Evolutionary conservation across 2,797 vertebrate species (phyloP).

Genomic region (Eupleurogrammus muticus): DNA sequence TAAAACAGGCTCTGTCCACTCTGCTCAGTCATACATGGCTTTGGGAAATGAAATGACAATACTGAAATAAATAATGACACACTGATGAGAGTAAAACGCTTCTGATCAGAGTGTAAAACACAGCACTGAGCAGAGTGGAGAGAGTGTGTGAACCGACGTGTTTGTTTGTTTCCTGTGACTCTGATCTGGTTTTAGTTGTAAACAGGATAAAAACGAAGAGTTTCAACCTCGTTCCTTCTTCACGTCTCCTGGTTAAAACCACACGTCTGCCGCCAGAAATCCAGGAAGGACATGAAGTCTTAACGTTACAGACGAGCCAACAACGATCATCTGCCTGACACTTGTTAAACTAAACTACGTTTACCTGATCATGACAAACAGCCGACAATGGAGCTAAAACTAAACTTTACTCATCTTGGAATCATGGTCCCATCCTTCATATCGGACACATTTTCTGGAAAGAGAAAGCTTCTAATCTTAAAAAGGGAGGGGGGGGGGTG

Average conservation of each 20-base stretch:
- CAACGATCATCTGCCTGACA: slow-evolving; percentile 78
- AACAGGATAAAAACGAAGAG: slow-evolving; percentile 71
- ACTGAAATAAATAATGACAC: slow-evolving; percentile 74
- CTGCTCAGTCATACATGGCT: slow-evolving; percentile 50
- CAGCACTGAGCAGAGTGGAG: slow-evolving; percentile 37
- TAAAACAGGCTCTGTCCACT: slow-evolving; percentile 28
- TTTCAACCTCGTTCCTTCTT: slow-evolving; percentile 28
- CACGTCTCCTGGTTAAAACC: slow-evolving; percentile 50
- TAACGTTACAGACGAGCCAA: slow-evolving; percentile 69
- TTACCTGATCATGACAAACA: slow-evolving; percentile 78
- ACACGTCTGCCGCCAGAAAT: slow-evolving; percentile 74
- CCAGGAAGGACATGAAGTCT: slow-evolving; percentile 77
- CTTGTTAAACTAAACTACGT: slow-evolving; percentile 73
- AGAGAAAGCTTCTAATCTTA: slow-evolving; percentile 44
- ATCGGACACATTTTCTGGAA: slow-evolving; percentile 35
- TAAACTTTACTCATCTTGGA: slow-evolving; percentile 72
- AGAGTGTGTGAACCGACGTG: slow-evolving; percentile 1
- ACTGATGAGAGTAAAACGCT: slow-evolving; percentile 44
- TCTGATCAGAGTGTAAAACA: slow-evolving; percentile 42
- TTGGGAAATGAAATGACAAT: slow-evolving; percentile 58
- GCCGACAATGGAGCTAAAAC: slow-evolving; percentile 65
- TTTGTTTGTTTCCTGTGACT: slow-evolving; percentile 60
- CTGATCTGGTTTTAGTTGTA: slow-evolving; percentile 80
- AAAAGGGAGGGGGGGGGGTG: slow-evolving; percentile 26
- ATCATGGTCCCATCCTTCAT: slow-evolving; percentile 57